Evolutionary conservation across 1,140 invertebrate species (phyloP).

Genomic region (Chelonus insularis): DNA sequence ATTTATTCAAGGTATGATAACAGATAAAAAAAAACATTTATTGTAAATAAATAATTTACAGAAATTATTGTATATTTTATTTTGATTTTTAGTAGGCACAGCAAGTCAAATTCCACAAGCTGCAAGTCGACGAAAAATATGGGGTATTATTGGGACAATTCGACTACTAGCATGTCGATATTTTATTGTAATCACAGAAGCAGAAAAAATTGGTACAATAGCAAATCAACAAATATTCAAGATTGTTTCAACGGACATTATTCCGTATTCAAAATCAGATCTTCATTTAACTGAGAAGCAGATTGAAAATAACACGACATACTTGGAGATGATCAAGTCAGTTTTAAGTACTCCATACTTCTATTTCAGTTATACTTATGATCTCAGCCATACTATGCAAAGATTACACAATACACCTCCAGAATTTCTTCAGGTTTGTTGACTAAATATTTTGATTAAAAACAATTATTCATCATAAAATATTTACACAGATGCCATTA

Average conservation of each 20-base stretch:
- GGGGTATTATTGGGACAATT: slow-evolving; percentile 88
- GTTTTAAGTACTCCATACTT: slow-evolving; percentile 80
- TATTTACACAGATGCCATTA: slow-evolving; percentile 64
- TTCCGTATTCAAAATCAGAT: slow-evolving; percentile 82
- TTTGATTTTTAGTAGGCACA: slow-evolving; percentile 57
- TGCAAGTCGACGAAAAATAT: slow-evolving; percentile 74
- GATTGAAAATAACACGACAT: slow-evolving; percentile 75
- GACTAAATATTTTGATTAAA: no score
- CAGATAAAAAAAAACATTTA: no score
- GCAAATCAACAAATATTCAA: slow-evolving; percentile 86
- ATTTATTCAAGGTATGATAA: slow-evolving; percentile 64
- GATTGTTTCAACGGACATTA: slow-evolving; percentile 79
- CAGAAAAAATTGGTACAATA: slow-evolving; percentile 82
- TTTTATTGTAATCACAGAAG: slow-evolving; percentile 87
- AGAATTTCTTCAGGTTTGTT: slow-evolving; percentile 74
- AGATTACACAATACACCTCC: slow-evolving; percentile 84
- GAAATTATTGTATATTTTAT: no score
- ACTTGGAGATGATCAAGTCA: slow-evolving; percentile 79
- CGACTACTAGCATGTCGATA: slow-evolving; percentile 84
- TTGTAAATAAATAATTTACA: no score
- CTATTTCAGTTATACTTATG: slow-evolving; percentile 93
- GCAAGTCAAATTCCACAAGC: slow-evolving; percentile 65
- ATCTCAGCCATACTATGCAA: slow-evolving; percentile 91
- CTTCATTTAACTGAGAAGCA: slow-evolving; percentile 84
- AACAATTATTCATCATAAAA: no score